A percentile compares a stretch with the other conserved stretches of the same genome.
Evolutionary conservation across 2,888 invertebrate genomes (phyloP).

Genomic region (Ochropleura plecta): DNA sequence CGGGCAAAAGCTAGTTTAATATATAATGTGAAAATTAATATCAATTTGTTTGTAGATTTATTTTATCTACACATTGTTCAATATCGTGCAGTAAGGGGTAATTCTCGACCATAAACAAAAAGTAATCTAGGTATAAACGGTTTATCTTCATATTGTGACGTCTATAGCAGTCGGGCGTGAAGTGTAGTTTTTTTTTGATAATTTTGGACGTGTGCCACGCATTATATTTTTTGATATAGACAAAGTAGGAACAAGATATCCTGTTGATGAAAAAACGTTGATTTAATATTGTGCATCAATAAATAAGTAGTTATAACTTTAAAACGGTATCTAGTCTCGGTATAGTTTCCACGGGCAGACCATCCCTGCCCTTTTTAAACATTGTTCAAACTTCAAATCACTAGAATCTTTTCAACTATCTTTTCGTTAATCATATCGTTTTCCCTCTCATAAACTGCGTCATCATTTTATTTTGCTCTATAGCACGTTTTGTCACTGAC

Average conservation of each 20-base stretch:
- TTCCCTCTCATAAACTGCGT: slow-evolving; percentile 65
- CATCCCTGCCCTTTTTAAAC: background rate
- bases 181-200: background rate
- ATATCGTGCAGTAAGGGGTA: background rate
- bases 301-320: slow-evolving; percentile 17
- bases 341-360: slow-evolving; percentile 28
- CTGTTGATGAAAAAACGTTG: background rate
- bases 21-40: background rate
- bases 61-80: background rate
- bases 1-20: too few species aligned
- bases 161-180: background rate
- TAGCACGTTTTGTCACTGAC: slow-evolving; percentile 72
- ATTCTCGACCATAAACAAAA: background rate
- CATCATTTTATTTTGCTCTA: slow-evolving; percentile 62
- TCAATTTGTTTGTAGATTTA: background rate
- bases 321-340: slow-evolving; percentile 30
- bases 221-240: slow-evolving; percentile 35
- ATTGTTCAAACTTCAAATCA: slow-evolving; percentile 9
- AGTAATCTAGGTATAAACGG: too few species aligned
- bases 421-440: slow-evolving; percentile 45
- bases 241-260: slow-evolving; percentile 23
- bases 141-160: background rate
- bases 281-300: slow-evolving; percentile 22
- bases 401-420: slow-evolving; percentile 24
- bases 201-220: slow-evolving; percentile 13